Evolutionary conservation across 1,140 invertebrate species (phyloP), one percentile per base, ranked within the genome.

Genomic region (Trichonephila clavata): DNA sequence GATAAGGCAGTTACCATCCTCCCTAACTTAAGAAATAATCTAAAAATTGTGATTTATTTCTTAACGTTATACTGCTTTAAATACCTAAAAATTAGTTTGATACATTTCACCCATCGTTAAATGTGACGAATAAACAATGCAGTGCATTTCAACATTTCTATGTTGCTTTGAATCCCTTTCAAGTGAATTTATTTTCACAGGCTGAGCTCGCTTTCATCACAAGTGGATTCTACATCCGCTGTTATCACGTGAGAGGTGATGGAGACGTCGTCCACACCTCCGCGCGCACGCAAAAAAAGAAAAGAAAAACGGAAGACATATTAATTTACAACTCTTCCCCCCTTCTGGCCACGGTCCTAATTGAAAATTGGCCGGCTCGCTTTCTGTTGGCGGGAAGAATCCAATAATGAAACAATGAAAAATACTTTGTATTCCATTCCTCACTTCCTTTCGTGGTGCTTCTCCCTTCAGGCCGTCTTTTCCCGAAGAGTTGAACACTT

Each of bases 221-320:
- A 6, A 14, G n/a, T 24, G 65, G 24, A n/a, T 24, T 13, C 10
- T 14, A 68, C 65, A 68, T 24, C 65, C n/a, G 65, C n/a, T 68
- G n/a, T 50, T 50, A 39, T 77, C 32, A 77, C 71, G 71, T 77
- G 71, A 77, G 27, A 71, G 32, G 27, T 77, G 71, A 77, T 27
- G 32, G 24, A 77, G 32, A 4, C 32, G 27, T 77, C 27, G 32
- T 77, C 27, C 71, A 39, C 71, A 77, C 71, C 71, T 77, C 18
- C 71, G 16, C 71, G 14, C 71, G 3, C 71, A 77, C 71, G 71
- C 71, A 77, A 6, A 20, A 24, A 20, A 39, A 21, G 21, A 16
- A 63, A n/a, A n/a, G n/a, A n/a, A n/a, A n/a, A n/a, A n/a, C n/a
- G 32, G 18, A 63, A 63, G 60, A 61, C 16, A 77, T 32, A 77